Base-by-base conservation (phyloP, 2,888 invertebrate genomes). In the Hedychridium roseum region DNA sequence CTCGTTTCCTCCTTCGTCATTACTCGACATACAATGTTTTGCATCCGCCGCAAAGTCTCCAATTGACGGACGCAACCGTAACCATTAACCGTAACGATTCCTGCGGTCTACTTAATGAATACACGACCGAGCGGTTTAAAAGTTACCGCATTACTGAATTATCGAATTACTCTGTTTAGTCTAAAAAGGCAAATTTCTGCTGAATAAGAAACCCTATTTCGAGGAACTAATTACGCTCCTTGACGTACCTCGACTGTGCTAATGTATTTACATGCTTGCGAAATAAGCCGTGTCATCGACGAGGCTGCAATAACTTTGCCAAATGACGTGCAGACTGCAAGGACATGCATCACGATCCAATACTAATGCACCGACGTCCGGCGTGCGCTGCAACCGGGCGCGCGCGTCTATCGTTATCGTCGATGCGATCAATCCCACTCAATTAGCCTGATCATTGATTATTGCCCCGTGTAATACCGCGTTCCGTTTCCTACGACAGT, bases 361-460 rank as follows among this genome's bases (percentile, higher is more conserved):
- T 64, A 70, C 69, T 74, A 71, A 72, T 72, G 66, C 64, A 57
- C 48, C 56, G 32, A 51, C 58, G 57, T 64, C 60, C 63, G 54
- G 54, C 53, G 53, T 54, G 48, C 58, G 49, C 60, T 55, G 55
- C 43, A 17, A 52, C 35, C 52, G 39, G 48, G 51, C 60, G 50
- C 57, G 57, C 58, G 59, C 64, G 64, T 65, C n/a, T n/a, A 64
- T 72, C 68, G 71, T 72, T 74, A 75, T 74, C 71, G 71, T 74
- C 76, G 76, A 76, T 68, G 71, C 71, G 66, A 77, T 77, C 76
- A 75, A 78, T 78, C 73, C 71, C 73, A 75, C 75, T 78, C 73
- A 76, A 78, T 78, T 76, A 76, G 73, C 67, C 71, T 75, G 78
- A 76, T 78, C 76, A 76, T 76, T 78, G 78, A 77, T 77, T 78